Evolutionary conservation across 2,113 vertebrate genomes (phyloP), one percentile per base, ranked within the genome.

Genomic region (Eira barbara): DNA sequence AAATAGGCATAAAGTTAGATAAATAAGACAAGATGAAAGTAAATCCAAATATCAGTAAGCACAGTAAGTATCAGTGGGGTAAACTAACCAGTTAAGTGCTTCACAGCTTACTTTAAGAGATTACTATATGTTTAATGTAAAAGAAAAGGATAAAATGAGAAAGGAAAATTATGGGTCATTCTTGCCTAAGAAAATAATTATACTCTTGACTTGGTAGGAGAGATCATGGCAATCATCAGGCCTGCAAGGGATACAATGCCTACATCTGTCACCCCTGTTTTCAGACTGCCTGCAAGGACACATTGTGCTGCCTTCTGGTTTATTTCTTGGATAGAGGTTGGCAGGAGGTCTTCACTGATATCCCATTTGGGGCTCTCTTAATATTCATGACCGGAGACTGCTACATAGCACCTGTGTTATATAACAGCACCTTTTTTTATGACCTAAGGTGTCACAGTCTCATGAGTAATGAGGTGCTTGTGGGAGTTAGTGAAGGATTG

Each of bases 401-500:
- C 92, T 97, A 27, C 82, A 59, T 59, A 49, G 39, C 73, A 59
- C 87, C 57, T 94, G 63, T 82, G 83, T 90, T 97, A n/a, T 88
- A 31, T 94, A 84, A 89, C 78, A 90, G 49, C 84, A 86, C 89
- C 39, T 39, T 61, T 96, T 96, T 97, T 97, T 97, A 97, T 17
- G 27, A 74, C 90, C 74, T 90, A 91, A 65, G 20, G 34, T 98
- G 90, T 95, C 97, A 95, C n/a, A 59, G 42, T 21, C 55, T 74
- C 39, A 49, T 96, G 82, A 98, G 63, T 97, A 95, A 97, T 67
- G 93, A 96, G 86, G 61, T 52, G 78, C 42, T 95, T 36, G 34
- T 81, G 67, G 89, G 87, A 97, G 80, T 86, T 13, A 9, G 13
- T 93, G 92, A 97, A 21, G 4, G 95, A 98, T 98, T 95, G 96